phyloP scores from a whole-genome alignment of 1,140 invertebrate species.

The Macrobrachium rosenbergii region DNA sequence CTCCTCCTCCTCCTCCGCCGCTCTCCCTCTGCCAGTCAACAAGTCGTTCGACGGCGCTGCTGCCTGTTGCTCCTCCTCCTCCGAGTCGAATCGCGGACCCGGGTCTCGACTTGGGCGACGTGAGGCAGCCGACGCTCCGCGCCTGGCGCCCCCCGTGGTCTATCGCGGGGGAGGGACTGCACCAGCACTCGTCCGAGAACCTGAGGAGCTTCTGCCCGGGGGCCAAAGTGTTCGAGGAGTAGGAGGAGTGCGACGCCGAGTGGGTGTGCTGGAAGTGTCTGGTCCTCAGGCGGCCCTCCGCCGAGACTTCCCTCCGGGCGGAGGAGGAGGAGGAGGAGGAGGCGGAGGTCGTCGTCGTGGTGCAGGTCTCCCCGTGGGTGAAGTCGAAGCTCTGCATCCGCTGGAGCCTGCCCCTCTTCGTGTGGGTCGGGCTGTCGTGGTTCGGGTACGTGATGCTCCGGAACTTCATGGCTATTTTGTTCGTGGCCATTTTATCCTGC shows the following conservation, averaged over 20 bases:
- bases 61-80: not conserved
- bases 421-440: conserved; percentile 24
- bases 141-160: conserved; percentile 20
- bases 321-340: no score
- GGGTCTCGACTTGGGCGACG: conserved; percentile 45
- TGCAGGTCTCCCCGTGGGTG: conserved; percentile 13
- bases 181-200: conserved; percentile 59
- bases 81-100: conserved; percentile 37
- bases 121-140: conserved; percentile 30
- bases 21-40: conserved; percentile 52
- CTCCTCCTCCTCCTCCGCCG: no score
- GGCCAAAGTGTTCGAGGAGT: conserved; percentile 32
- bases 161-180: conserved; percentile 16
- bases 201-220: conserved; percentile 54
- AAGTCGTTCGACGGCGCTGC: conserved; percentile 40
- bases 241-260: not conserved
- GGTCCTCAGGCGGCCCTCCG: conserved; percentile 37
- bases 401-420: conserved; percentile 43
- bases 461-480: conserved; percentile 52
- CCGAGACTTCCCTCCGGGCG: conserved; percentile 44
- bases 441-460: conserved; percentile 51
- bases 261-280: conserved; percentile 53
- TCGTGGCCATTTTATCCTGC: conserved; percentile 46
- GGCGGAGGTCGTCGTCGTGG: not conserved
- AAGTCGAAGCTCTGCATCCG: conserved; percentile 53